A percentile compares a stretch with the other conserved stretches of the same genome.
Conservation (phyloP, 2,888 invertebrate genomes). For the Palloptera scutellata region DNA sequence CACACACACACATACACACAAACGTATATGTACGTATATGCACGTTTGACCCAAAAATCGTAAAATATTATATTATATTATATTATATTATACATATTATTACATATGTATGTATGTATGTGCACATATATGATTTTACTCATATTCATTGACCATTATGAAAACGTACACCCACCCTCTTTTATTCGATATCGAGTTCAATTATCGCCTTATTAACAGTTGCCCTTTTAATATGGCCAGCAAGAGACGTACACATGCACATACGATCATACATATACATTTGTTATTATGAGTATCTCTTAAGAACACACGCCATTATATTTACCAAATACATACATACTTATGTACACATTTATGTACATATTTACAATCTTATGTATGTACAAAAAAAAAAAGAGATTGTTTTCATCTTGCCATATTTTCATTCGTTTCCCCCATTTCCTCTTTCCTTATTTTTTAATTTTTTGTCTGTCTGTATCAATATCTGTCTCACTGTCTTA, state of each 20-base stretch:
- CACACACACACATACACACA: constrained; percentile 21
- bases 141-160: background rate
- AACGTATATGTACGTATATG: background rate
- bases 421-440: no score
- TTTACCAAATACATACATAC: background rate
- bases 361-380: background rate
- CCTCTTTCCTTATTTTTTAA: no score
- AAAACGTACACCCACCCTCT: background rate
- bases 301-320: background rate
- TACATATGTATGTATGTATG: background rate
- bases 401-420: no score
- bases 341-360: background rate
- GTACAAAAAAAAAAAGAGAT: background rate
- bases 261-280: background rate
- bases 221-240: background rate
- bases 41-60: no score
- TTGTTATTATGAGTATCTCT: background rate
- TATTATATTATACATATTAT: background rate
- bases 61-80: background rate
- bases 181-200: background rate
- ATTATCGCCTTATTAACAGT: no score
- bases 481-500: no score
- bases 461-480: no score
- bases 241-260: background rate
- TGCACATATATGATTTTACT: background rate